Percentiles rank a stretch among this genome's conserved stretches.
Conservation (phyloP, 2,888 invertebrate genomes). For the Itoplectis maculator region DNA sequence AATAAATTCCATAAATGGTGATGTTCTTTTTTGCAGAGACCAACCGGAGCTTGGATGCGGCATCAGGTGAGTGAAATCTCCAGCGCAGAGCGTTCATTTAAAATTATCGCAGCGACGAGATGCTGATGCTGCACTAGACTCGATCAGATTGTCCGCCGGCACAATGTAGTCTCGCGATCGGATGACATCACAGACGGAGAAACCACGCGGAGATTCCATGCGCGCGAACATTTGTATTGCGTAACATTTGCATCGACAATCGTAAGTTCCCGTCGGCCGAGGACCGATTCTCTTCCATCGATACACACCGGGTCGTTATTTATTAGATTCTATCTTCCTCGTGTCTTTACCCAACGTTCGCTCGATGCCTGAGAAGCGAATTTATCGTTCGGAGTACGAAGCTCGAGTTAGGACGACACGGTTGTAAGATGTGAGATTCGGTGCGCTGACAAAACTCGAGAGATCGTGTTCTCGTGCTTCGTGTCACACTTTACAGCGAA, state of each 20-base stretch:
- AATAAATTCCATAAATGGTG: too few relatives aligned
- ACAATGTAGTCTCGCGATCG: background rate
- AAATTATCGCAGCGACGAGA: background rate
- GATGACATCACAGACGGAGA: background rate
- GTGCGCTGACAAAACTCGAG: too few relatives aligned
- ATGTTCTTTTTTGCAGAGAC: slow-evolving; percentile 54
- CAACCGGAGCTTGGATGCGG: slow-evolving; percentile 63
- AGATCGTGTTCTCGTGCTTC: too few relatives aligned
- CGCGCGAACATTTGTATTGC: background rate
- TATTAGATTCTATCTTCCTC: slow-evolving; percentile 71
- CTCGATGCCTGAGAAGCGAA: background rate
- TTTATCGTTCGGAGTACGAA: too few relatives aligned
- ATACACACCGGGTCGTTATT: slow-evolving; percentile 63
- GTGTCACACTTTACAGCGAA: too few relatives aligned
- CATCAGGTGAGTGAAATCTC: slow-evolving; percentile 58
- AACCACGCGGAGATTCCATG: background rate
- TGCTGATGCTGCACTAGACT: background rate
- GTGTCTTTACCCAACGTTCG: slow-evolving; percentile 53
- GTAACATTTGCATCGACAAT: slow-evolving; percentile 3
- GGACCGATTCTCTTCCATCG: slow-evolving; percentile 54
- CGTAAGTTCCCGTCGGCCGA: background rate
- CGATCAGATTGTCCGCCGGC: background rate
- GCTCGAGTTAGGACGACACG: too few relatives aligned
- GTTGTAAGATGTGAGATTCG: too few relatives aligned
- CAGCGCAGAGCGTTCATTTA: background rate